A percentile compares a stretch with the other conserved stretches of the same genome.
Evolutionary conservation across 2,113 vertebrate genomes (phyloP).

Genomic region (Albula glossodonta): DNA sequence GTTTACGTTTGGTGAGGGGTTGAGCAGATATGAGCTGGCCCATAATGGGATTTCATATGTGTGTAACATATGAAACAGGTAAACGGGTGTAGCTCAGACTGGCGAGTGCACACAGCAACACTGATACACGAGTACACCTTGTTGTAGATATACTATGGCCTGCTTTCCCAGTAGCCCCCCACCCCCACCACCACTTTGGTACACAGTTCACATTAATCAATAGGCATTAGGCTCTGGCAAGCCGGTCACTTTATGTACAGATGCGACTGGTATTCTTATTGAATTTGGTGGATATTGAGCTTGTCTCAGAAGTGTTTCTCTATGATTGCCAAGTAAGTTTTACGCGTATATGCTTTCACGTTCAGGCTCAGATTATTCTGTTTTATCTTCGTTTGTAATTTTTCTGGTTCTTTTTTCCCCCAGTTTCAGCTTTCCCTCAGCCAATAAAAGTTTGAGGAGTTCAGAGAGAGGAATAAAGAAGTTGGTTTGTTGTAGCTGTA

Average conservation of each 20-base stretch:
- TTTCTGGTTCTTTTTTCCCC: background rate
- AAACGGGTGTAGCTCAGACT: background rate
- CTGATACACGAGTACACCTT: background rate
- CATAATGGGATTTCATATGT: background rate
- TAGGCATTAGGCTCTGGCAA: conserved; percentile 14
- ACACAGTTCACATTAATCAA: conserved; percentile 26
- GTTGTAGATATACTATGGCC: conserved; percentile 16
- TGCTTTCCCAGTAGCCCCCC: background rate
- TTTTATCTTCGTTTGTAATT: background rate
- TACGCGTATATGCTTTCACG: background rate
- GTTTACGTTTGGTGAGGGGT: background rate
- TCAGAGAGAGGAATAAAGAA: background rate
- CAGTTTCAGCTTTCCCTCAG: background rate
- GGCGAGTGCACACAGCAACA: background rate
- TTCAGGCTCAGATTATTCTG: no score
- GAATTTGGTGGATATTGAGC: background rate
- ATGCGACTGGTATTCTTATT: background rate
- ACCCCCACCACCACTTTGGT: no score
- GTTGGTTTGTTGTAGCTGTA: no score
- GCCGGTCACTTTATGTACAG: conserved; percentile 2
- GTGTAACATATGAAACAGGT: no score
- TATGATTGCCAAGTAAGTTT: background rate
- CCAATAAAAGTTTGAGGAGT: background rate
- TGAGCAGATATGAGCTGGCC: background rate
- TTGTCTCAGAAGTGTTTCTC: background rate